These are phyloP conservation scores for Incurvaria masculella DNA, from an alignment of 2,888 invertebrate species.

Conservation along the genomic window DNA sequence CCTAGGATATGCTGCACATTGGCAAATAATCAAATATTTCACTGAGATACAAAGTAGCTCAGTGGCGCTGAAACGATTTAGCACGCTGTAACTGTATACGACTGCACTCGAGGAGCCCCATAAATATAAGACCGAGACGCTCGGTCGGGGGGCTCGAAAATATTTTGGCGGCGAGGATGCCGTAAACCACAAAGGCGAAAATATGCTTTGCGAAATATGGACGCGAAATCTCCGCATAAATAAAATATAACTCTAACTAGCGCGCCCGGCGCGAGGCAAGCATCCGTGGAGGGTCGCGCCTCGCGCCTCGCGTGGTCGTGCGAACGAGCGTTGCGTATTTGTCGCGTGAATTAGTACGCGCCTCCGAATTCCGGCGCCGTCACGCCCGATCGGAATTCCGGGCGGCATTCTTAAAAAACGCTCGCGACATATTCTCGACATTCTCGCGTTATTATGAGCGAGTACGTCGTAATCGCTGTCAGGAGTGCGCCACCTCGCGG, in stretches of 20 bases:
- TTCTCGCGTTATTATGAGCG: not conserved
- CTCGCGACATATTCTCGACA: not conserved
- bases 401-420: not conserved
- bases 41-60: no score
- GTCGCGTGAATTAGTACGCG: not conserved
- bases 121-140: no score
- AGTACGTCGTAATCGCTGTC: not conserved
- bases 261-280: not conserved
- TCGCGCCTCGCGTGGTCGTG: not conserved
- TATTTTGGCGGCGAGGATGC: no score
- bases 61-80: no score
- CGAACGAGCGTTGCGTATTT: not conserved
- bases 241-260: not conserved
- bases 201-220: not conserved
- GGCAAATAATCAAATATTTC: no score
- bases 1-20: no score
- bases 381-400: not conserved
- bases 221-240: not conserved
- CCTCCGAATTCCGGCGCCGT: not conserved
- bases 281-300: not conserved
- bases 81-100: no score
- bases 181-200: no score
- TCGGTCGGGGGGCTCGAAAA: no score
- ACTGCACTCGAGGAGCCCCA: no score
- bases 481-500: not conserved